Conservation (phyloP, 2,113 vertebrate species). For the Melospiza melodia region DNA sequence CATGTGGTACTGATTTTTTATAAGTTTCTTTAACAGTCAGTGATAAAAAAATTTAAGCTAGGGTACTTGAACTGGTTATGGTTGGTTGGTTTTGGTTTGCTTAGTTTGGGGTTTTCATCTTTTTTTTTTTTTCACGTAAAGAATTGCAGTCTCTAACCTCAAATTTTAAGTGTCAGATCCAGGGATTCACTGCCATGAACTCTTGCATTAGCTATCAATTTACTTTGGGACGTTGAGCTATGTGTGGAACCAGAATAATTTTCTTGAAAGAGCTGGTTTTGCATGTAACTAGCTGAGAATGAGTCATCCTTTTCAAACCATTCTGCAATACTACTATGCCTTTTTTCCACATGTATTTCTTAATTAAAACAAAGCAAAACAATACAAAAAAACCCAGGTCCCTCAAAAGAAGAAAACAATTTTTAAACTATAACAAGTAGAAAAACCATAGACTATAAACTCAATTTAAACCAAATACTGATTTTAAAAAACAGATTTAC, state of each 20-base stretch:
- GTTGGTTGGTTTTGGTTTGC: not conserved
- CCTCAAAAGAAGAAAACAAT: not conserved
- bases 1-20: not conserved
- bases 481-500: not conserved
- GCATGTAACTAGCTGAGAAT: not conserved
- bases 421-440: not conserved
- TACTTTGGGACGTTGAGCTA: not conserved
- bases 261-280: not conserved
- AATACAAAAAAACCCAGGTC: not conserved
- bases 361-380: not conserved
- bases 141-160: not conserved
- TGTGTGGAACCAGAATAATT: rapidly evolving
- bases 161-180: not conserved
- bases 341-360: not conserved
- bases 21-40: not conserved
- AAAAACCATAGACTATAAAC: not conserved
- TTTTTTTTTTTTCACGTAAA: not conserved
- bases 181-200: not conserved
- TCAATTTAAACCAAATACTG: not conserved
- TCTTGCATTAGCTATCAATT: not conserved
- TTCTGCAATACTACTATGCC: not conserved
- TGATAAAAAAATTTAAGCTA: not conserved
- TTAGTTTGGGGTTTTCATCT: not conserved
- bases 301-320: not conserved
- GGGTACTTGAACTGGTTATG: not conserved